Conservation (phyloP, 2,888 invertebrate species). For the Pilophorus perplexus region DNA sequence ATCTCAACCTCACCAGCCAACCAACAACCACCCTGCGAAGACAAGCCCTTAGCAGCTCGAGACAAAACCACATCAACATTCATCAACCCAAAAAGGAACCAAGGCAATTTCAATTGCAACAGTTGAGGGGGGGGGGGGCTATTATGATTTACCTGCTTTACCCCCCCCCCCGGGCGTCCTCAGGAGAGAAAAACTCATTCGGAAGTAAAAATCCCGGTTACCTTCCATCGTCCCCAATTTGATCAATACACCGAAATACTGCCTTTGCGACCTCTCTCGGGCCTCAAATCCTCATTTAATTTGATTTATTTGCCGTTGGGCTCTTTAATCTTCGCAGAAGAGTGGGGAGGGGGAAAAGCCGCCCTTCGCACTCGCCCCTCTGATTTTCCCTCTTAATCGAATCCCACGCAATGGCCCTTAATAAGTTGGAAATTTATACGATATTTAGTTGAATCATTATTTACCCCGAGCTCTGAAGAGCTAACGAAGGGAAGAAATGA, state of each 20-base stretch:
- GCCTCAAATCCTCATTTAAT: slow-evolving; percentile 24
- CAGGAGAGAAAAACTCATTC: no score
- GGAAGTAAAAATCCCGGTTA: no score
- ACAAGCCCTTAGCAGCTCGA: no score
- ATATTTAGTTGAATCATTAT: neutral
- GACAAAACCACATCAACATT: no score
- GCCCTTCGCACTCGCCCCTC: neutral
- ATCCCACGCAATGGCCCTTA: slow-evolving; percentile 7
- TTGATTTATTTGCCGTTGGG: slow-evolving; percentile 25
- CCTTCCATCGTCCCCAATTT: neutral
- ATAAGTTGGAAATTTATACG: slow-evolving; percentile 15
- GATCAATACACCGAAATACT: slow-evolving; percentile 16
- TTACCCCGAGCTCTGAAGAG: neutral
- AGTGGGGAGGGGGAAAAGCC: no score
- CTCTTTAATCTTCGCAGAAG: slow-evolving; percentile 31
- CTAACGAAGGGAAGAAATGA: no score
- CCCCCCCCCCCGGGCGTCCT: neutral
- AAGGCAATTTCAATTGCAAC: no score
- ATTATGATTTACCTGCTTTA: neutral
- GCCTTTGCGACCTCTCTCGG: neutral
- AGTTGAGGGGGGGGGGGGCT: neutral
- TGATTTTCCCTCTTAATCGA: neutral
- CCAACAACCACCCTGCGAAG: no score
- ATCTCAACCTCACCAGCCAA: no score
- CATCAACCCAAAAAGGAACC: no score